phyloP scores from a whole-genome alignment of 2,797 vertebrate genomes.

The Pachyuromys duprasi region DNA sequence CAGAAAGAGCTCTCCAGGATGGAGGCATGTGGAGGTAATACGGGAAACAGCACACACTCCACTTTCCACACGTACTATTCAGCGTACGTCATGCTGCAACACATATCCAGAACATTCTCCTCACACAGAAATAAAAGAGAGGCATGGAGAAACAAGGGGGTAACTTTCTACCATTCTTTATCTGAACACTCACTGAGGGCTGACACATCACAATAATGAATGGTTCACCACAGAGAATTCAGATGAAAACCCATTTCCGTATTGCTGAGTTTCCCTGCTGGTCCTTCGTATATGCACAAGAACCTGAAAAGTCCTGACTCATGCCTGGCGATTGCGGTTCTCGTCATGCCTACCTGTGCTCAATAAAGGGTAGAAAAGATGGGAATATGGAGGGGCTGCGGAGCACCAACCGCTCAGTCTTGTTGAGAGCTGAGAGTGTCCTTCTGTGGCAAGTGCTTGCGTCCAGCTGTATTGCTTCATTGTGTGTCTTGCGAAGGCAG shows the following conservation, averaged over 20 bases:
- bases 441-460: slow-evolving; percentile 72
- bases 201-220: background rate
- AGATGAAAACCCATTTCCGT: background rate
- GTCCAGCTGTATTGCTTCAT: slow-evolving; percentile 64
- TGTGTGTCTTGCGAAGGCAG: slow-evolving; percentile 26
- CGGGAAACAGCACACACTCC: background rate
- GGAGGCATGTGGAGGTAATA: accelerated
- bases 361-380: slow-evolving; percentile 44
- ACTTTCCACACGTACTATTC: slow-evolving; percentile 9
- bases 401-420: background rate
- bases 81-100: slow-evolving; percentile 68
- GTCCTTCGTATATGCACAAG: background rate
- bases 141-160: slow-evolving; percentile 12
- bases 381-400: background rate
- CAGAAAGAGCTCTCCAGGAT: slow-evolving; percentile 46
- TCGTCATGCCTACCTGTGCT: background rate
- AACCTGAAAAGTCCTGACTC: slow-evolving; percentile 27
- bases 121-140: background rate
- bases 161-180: accelerated
- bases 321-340: background rate
- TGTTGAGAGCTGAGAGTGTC: slow-evolving; percentile 44
- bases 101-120: slow-evolving; percentile 72
- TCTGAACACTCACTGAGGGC: slow-evolving; percentile 41
- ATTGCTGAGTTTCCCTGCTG: background rate
- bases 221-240: background rate